phyloP scores from a whole-genome alignment of 1,140 invertebrate genomes.

The Rhagoletis pomonella region DNA sequence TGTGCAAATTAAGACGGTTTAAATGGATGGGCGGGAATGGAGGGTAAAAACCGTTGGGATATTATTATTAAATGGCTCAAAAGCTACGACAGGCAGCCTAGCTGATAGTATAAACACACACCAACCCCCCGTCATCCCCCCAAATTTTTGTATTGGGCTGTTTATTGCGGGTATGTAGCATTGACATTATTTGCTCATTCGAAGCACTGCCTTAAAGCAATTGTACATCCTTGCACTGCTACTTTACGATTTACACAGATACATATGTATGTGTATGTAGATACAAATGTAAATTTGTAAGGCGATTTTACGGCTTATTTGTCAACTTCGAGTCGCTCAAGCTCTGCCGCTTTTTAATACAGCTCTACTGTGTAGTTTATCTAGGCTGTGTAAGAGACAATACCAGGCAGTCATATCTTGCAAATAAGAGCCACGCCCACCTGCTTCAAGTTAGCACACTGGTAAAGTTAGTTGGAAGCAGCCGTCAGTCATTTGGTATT shows the following conservation, averaged over 20 bases:
- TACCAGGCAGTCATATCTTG: conserved; percentile 9
- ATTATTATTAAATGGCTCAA: too few relatives aligned
- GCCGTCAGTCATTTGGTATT: neutral
- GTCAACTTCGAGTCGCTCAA: neutral
- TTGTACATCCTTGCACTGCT: neutral
- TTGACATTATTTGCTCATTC: neutral
- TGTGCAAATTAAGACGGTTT: conserved; percentile 51
- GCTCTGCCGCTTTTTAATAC: neutral
- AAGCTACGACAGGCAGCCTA: neutral
- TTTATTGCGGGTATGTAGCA: neutral
- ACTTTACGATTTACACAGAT: neutral
- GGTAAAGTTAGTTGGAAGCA: neutral
- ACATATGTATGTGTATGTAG: neutral
- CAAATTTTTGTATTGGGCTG: neutral
- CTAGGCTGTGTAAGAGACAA: conserved; percentile 13
- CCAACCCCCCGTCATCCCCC: neutral
- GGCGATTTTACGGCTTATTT: neutral
- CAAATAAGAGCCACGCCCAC: neutral
- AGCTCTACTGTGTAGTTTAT: conserved; percentile 28
- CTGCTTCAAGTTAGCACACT: neutral
- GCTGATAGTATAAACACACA: neutral
- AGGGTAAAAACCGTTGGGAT: too few relatives aligned
- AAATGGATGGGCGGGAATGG: conserved; percentile 29
- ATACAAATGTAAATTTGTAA: neutral
- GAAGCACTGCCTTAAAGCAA: neutral